Conservation (phyloP, 2,797 vertebrate species). For the Diplodus sargus region DNA sequence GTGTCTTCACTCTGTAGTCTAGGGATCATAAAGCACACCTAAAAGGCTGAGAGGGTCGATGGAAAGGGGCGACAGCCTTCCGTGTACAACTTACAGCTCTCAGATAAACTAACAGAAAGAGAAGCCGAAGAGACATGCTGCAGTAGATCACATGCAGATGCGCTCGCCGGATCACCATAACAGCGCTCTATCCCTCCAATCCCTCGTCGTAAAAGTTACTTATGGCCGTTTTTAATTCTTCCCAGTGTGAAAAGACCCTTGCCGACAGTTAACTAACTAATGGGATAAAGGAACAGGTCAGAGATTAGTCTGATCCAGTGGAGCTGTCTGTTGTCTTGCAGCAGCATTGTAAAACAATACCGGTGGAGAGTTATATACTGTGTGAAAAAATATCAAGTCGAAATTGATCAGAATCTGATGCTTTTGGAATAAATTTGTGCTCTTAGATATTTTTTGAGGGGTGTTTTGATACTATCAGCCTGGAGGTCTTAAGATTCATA, state of each 20-base stretch:
- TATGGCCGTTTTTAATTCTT: constrained; percentile 77
- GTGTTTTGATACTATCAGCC: not conserved
- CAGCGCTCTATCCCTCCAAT: constrained; percentile 51
- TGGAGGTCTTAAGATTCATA: no score
- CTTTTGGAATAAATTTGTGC: constrained; percentile 6
- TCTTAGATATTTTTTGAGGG: not conserved
- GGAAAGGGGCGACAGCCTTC: constrained; percentile 63
- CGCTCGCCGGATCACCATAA: constrained; percentile 23
- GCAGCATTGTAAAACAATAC: constrained; percentile 46
- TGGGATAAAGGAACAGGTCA: constrained; percentile 59
- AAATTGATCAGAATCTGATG: not conserved
- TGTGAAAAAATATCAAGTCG: not conserved
- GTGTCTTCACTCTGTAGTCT: constrained; percentile 24
- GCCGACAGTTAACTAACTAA: constrained; percentile 74
- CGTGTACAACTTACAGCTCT: constrained; percentile 79
- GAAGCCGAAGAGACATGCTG: constrained; percentile 25
- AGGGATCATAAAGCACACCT: constrained; percentile 68
- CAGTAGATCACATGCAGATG: constrained; percentile 70
- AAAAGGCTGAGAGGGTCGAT: constrained; percentile 70
- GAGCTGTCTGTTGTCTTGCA: not conserved
- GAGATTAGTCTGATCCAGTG: constrained; percentile 56
- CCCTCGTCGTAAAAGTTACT: constrained; percentile 80
- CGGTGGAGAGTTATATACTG: constrained; percentile 17
- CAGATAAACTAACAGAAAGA: constrained; percentile 63
- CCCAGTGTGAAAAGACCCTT: constrained; percentile 58